Conservation (phyloP, 1,140 invertebrate genomes). For the Drosophila sproati region DNA sequence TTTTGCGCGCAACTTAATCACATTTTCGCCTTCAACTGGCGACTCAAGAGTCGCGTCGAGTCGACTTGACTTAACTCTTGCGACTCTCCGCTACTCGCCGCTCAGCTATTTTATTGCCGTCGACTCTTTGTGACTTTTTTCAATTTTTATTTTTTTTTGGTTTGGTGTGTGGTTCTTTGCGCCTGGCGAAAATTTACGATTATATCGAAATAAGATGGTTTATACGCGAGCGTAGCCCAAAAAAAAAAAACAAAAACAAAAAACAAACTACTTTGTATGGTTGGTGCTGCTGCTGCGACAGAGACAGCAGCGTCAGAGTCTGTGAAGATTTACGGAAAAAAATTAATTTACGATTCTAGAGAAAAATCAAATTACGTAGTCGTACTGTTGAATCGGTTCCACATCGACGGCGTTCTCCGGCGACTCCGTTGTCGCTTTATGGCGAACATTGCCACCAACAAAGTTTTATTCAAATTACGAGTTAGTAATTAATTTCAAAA, state of each 20-base stretch:
- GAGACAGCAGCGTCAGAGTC: constrained; percentile 33
- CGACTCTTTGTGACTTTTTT: constrained; percentile 78
- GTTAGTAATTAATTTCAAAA: constrained; percentile 76
- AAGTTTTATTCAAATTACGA: constrained; percentile 77
- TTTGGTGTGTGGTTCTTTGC: constrained; percentile 53
- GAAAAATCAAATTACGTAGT: constrained; percentile 79
- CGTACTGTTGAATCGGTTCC: constrained; percentile 31
- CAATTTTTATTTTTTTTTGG: constrained; percentile 22
- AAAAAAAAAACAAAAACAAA: constrained; percentile 38
- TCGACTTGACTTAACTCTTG: constrained; percentile 42
- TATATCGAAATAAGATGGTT: constrained; percentile 83
- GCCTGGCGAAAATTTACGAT: constrained; percentile 79
- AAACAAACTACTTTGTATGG: constrained; percentile 60
- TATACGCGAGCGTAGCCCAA: constrained; percentile 73
- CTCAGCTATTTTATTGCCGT: constrained; percentile 77
- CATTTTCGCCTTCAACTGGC: constrained; percentile 79
- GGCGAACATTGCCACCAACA: constrained; percentile 55
- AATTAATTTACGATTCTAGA: constrained; percentile 80
- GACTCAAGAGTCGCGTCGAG: constrained; percentile 45
- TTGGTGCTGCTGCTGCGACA: background rate
- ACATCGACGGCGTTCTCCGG: constrained; percentile 10
- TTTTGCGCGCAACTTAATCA: constrained; percentile 83
- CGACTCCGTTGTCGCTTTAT: constrained; percentile 6
- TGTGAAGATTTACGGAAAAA: constrained; percentile 74
- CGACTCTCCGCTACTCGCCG: constrained; percentile 42